Base-by-base conservation (phyloP, 2,888 invertebrate species). In the Notodonta dromedarius region DNA sequence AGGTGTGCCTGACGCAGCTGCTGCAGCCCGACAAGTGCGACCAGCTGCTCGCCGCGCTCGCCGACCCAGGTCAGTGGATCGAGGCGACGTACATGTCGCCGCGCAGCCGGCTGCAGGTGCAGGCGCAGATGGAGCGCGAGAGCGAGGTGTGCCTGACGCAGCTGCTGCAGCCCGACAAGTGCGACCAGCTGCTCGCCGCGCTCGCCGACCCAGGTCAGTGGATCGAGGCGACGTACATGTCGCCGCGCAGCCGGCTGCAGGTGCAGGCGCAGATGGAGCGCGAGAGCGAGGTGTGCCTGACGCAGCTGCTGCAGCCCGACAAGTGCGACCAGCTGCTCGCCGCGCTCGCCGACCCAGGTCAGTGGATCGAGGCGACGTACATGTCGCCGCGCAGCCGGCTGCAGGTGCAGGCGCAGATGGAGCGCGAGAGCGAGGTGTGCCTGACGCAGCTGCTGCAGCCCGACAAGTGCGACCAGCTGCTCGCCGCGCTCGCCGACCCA, bases 201-300 rank as follows among this genome's bases (percentile, higher is more conserved):
- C 24, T 24, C 24, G 24, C 24, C 24, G 24, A 24, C n/a, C n/a
- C n/a, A n/a, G n/a, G n/a, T n/a, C 87, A 94, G 56, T 96, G 97
- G 95, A 91, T 98, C 59, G 95, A 95, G 75, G 91, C 95, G 4
- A 93, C 95, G 56, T 98, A 98, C 91, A 90, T 98, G 76, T 94
- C 95, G 24, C 90, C 95, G 40, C 94, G 95, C 42, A 94, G 95
- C 7, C 96, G 96, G 65, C 90, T 94, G 58, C 94, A 96, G 79
- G 96, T 98, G 62, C 96, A 97, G 83, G 91, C 95, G 71, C 95
- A 96, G 75, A 96, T 99, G 86, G 97, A 97, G 90, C 94, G 95
- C 52, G 95, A 96, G 69, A 98, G 98, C 6, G 97, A 97, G 88
- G 96, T 96, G 71, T 94, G 95, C 65, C 93, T 98, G 54, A 95